These are phyloP conservation scores for Oikopleura albicans DNA, from an alignment of 23 tunicate species.

Conservation along the genomic window DNA sequence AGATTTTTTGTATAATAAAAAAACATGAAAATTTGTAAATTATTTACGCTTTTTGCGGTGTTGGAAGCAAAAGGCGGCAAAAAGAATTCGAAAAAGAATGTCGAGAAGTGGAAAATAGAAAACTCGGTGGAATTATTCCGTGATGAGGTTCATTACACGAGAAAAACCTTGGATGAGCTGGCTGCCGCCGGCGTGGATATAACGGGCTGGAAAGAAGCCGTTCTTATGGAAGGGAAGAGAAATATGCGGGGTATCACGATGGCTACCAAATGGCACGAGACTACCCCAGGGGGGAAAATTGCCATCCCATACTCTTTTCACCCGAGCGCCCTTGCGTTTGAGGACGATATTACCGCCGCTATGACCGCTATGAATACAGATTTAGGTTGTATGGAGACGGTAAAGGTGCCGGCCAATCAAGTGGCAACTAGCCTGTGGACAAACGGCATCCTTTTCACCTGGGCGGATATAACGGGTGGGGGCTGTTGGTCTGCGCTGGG, in stretches of 20 bases:
- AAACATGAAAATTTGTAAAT: too few species aligned
- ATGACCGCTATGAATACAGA: neutral
- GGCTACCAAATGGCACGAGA: neutral
- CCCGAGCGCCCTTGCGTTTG: neutral
- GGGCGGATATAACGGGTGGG: neutral
- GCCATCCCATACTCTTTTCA: neutral
- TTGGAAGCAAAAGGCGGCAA: too few species aligned
- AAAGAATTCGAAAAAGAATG: too few species aligned
- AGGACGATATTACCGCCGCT: neutral
- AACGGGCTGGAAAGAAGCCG: neutral
- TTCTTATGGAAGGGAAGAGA: neutral
- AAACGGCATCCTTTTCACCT: neutral
- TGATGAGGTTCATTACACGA: neutral
- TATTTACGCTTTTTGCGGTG: too few species aligned
- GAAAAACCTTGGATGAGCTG: neutral
- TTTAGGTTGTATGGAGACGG: neutral
- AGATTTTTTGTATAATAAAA: too few species aligned
- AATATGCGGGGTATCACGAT: neutral
- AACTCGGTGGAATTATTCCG: neutral
- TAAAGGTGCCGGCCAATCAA: neutral
- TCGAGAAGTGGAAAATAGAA: too few species aligned
- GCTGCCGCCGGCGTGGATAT: neutral
- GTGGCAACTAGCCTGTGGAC: neutral
- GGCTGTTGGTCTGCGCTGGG: neutral
- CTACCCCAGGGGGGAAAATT: neutral